phyloP scores from a whole-genome alignment of 2,797 vertebrate species.

The Microhierax caerulescens region DNA sequence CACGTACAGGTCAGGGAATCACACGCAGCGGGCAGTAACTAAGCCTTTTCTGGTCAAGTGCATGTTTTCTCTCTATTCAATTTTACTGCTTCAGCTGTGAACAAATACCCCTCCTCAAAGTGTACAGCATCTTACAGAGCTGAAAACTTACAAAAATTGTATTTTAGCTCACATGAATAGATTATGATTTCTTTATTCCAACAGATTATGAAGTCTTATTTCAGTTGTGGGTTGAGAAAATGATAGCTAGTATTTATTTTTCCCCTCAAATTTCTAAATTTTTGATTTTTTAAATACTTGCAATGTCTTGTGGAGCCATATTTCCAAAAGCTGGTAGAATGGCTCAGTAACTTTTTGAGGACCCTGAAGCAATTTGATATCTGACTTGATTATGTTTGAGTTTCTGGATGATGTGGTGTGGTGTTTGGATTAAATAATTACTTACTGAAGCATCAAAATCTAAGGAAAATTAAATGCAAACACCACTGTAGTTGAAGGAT shows the following conservation, averaged over 20 bases:
- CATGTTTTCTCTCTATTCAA: not conserved
- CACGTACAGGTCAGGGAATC: accelerated
- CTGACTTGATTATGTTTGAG: not conserved
- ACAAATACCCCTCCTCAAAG: not conserved
- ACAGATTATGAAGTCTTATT: not conserved
- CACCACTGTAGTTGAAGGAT: not conserved
- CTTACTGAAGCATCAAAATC: not conserved
- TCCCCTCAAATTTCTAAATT: not conserved
- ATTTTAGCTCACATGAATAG: not conserved
- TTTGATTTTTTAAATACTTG: not conserved
- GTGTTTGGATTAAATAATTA: not conserved
- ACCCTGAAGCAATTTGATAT: not conserved
- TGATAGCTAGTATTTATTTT: not conserved
- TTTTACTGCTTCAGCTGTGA: not conserved
- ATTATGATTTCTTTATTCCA: not conserved
- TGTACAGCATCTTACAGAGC: accelerated
- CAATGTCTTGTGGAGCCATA: not conserved
- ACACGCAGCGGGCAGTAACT: not conserved
- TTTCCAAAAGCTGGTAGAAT: not conserved
- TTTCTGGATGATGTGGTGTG: not conserved
- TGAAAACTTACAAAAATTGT: not conserved
- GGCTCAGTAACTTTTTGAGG: not conserved
- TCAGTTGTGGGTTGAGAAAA: not conserved
- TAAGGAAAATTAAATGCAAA: not conserved
- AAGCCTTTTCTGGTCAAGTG: not conserved